phyloP scores from a whole-genome alignment of 2,888 invertebrate species.

The Podotricha telesiphe region DNA sequence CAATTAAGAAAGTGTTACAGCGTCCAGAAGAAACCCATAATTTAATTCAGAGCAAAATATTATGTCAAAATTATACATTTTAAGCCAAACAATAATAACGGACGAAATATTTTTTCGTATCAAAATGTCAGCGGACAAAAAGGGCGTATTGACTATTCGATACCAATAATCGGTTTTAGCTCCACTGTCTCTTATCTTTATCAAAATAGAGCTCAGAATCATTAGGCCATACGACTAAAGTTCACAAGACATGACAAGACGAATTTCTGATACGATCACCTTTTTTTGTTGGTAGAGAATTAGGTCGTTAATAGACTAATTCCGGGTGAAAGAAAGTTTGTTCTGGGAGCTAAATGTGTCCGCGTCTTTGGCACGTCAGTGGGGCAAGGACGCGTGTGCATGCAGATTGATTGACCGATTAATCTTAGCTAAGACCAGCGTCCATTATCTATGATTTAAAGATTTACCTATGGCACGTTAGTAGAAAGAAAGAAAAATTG shows the following conservation, averaged over 20 bases:
- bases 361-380: conserved; percentile 74
- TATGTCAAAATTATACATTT: conserved; percentile 8
- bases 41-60: neutral
- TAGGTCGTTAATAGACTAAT: conserved; percentile 63
- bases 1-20: too few relatives aligned
- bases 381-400: conserved; percentile 80
- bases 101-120: conserved; percentile 59
- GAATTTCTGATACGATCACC: conserved; percentile 47
- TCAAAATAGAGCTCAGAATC: conserved; percentile 58
- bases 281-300: conserved; percentile 44
- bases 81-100: conserved; percentile 37
- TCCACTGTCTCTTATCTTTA: neutral
- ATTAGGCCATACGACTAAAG: conserved; percentile 51
- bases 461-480: neutral
- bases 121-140: conserved; percentile 68
- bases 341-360: conserved; percentile 72
- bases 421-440: conserved; percentile 61
- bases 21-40: neutral
- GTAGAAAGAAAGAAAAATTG: neutral
- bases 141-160: conserved; percentile 50
- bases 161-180: neutral
- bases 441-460: conserved; percentile 35
- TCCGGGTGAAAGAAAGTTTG: conserved; percentile 65
- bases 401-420: conserved; percentile 78
- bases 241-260: conserved; percentile 55